Percentiles rank a stretch among this genome's conserved stretches.
phyloP scores from a whole-genome alignment of 2,113 vertebrate genomes.

The Camelus bactrianus region DNA sequence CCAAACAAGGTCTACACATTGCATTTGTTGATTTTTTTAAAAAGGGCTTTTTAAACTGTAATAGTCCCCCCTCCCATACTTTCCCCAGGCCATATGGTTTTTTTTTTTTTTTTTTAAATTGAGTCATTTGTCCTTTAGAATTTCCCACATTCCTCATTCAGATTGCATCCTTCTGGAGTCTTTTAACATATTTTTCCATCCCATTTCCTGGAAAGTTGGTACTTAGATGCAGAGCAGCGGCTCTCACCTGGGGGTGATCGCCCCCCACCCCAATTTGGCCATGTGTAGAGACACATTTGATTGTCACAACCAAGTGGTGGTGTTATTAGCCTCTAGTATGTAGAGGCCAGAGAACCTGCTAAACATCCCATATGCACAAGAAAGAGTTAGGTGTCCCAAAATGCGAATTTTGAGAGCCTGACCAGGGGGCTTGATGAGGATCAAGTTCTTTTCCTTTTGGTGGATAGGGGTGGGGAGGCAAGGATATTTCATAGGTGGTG shows the following conservation, averaged over 20 bases:
- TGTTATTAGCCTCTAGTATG: not conserved
- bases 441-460: not conserved
- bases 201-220: not conserved
- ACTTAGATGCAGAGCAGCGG: not conserved
- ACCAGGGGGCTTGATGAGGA: not conserved
- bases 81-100: not conserved
- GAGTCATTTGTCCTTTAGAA: conserved; percentile 4
- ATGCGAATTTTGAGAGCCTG: not conserved
- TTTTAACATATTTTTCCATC: not conserved
- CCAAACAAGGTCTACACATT: not conserved
- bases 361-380: not conserved
- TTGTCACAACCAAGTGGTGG: not conserved
- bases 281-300: not conserved
- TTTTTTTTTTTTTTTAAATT: not conserved
- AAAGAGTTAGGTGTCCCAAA: not conserved
- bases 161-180: not conserved
- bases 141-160: not conserved
- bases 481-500: not conserved
- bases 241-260: not conserved
- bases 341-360: not conserved
- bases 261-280: not conserved
- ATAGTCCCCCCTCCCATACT: not conserved
- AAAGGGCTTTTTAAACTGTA: not conserved
- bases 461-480: not conserved
- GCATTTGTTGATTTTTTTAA: not conserved